Percentiles rank a stretch among this genome's conserved stretches.
These are phyloP conservation scores for Diadema setosum DNA, from an alignment of 35 echinoderm and acorn worm species.

Conservation along the genomic window DNA sequence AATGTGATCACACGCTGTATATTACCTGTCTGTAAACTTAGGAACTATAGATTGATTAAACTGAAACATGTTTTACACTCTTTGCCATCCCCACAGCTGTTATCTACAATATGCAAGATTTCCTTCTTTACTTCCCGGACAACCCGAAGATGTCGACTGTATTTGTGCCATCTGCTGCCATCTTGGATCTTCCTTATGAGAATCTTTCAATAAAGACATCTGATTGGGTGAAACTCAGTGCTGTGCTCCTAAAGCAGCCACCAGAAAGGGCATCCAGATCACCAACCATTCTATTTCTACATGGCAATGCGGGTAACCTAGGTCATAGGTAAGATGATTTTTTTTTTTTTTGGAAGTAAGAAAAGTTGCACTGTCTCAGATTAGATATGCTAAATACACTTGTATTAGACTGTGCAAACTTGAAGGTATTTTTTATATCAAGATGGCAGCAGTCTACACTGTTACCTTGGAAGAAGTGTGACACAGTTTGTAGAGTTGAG, in stretches of 20 bases:
- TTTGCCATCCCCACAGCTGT: slow-evolving; percentile 63
- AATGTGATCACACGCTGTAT: background rate
- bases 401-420: too few relatives aligned
- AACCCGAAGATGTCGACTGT: slow-evolving; percentile 80
- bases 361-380: too few relatives aligned
- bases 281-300: slow-evolving; percentile 91
- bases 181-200: slow-evolving; percentile 55
- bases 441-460: too few relatives aligned
- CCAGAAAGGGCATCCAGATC: slow-evolving; percentile 24
- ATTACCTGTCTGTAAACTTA: too few relatives aligned
- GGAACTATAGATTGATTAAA: too few relatives aligned
- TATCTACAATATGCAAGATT: slow-evolving; percentile 86
- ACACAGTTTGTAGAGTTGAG: too few relatives aligned
- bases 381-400: too few relatives aligned
- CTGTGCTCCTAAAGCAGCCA: slow-evolving; percentile 77
- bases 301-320: slow-evolving; percentile 98
- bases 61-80: too few relatives aligned
- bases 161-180: slow-evolving; percentile 56
- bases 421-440: too few relatives aligned
- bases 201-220: slow-evolving; percentile 69
- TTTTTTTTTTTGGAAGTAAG: background rate
- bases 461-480: too few relatives aligned
- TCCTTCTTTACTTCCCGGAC: slow-evolving; percentile 83
- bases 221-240: slow-evolving; percentile 67
- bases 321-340: slow-evolving; percentile 75